Conservation (phyloP, 2,113 vertebrate genomes). For the Hyaena hyaena region DNA sequence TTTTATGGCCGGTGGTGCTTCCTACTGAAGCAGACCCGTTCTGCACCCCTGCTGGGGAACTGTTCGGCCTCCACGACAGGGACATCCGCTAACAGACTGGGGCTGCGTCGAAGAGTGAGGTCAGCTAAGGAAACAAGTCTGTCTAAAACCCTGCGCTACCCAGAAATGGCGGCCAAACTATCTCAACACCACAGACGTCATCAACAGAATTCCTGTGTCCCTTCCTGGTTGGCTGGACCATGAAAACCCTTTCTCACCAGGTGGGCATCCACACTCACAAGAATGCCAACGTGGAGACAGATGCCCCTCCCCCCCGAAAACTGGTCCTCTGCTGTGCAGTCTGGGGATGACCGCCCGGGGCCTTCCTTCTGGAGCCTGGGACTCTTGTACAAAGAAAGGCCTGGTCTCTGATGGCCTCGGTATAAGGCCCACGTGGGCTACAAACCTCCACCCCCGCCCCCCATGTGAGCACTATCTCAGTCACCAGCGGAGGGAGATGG, state of each 20-base stretch:
- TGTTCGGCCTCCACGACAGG: slow-evolving; percentile 84
- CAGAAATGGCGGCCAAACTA: slow-evolving; percentile 89
- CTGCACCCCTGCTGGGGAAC: background rate
- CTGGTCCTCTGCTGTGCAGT: slow-evolving; percentile 89
- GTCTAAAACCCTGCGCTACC: slow-evolving; percentile 86
- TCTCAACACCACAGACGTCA: slow-evolving; percentile 88
- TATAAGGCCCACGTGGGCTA: slow-evolving; percentile 91
- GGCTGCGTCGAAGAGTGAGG: slow-evolving; percentile 85
- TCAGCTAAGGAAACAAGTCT: slow-evolving; percentile 81
- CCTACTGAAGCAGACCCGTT: background rate
- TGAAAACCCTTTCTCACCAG: slow-evolving; percentile 91
- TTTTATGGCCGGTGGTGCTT: slow-evolving; percentile 81
- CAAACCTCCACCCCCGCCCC: slow-evolving; percentile 89
- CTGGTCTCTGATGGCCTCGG: slow-evolving; percentile 91
- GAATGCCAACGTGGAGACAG: too few species aligned
- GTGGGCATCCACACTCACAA: slow-evolving; percentile 87
- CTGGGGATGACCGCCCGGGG: slow-evolving; percentile 91
- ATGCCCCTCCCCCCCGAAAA: slow-evolving; percentile 85
- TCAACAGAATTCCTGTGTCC: slow-evolving; percentile 91
- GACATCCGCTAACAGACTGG: slow-evolving; percentile 86
- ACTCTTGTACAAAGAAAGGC: slow-evolving; percentile 89
- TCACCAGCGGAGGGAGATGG: slow-evolving; percentile 86
- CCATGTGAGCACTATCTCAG: slow-evolving; percentile 92
- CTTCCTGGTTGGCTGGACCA: slow-evolving; percentile 92
- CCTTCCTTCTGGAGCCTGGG: slow-evolving; percentile 89